phyloP scores from a whole-genome alignment of 1,140 invertebrate genomes.

The Lordiphosa mommai region DNA sequence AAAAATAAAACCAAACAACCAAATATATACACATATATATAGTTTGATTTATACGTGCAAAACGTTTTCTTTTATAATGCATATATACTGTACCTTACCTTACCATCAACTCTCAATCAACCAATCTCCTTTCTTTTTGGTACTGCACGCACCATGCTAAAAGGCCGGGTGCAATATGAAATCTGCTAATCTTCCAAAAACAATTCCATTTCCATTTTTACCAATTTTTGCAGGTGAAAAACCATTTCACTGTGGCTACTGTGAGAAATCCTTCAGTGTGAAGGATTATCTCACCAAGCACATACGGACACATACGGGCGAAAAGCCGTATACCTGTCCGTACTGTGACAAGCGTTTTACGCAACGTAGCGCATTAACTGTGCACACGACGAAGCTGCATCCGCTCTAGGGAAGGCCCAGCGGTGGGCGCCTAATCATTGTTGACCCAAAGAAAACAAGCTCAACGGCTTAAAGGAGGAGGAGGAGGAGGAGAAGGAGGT shows the following conservation, averaged over 20 bases:
- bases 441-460: conserved; percentile 31
- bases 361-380: conserved; percentile 74
- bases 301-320: conserved; percentile 78
- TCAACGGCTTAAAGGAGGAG: conserved; percentile 13
- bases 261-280: conserved; percentile 78
- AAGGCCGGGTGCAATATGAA: conserved; percentile 15
- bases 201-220: conserved; percentile 20
- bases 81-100: conserved; percentile 56
- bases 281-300: conserved; percentile 79
- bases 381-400: conserved; percentile 78
- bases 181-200: conserved; percentile 51
- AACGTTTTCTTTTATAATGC: conserved; percentile 43
- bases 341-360: conserved; percentile 78
- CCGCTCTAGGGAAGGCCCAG: conserved; percentile 77
- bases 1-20: conserved; percentile 30
- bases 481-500: conserved; percentile 7
- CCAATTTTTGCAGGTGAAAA: conserved; percentile 71
- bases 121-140: conserved; percentile 53
- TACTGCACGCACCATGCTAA: conserved; percentile 68
- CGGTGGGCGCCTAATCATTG: conserved; percentile 48
- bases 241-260: conserved; percentile 74
- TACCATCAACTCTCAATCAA: conserved; percentile 24
- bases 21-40: conserved; percentile 39
- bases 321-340: conserved; percentile 77
- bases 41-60: conserved; percentile 49